Percentiles rank a stretch among this genome's conserved stretches.
Evolutionary conservation across 2,797 vertebrate species (phyloP).

Genomic region (Ctenochaetus hawaiiensis): DNA sequence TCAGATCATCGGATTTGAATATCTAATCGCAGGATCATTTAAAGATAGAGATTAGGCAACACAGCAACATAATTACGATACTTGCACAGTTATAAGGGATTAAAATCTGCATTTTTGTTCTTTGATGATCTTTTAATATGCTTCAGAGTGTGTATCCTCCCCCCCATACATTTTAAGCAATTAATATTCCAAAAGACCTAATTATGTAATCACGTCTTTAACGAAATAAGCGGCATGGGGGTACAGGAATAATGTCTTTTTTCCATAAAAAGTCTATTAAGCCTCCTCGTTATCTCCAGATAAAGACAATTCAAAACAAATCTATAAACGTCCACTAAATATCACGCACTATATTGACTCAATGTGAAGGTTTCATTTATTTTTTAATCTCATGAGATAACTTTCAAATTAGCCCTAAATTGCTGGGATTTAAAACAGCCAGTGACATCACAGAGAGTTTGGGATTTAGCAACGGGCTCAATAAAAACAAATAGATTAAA

Average conservation of each 20-base stretch:
- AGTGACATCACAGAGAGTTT: not conserved
- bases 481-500: not conserved
- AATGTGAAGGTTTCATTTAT: not conserved
- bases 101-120: constrained; percentile 69
- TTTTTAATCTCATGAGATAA: constrained; percentile 13
- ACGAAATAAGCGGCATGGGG: constrained; percentile 46
- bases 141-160: constrained; percentile 47
- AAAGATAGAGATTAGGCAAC: constrained; percentile 77
- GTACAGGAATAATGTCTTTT: constrained; percentile 29
- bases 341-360: not conserved
- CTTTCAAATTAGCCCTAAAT: constrained; percentile 10
- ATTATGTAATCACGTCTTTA: constrained; percentile 75
- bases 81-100: constrained; percentile 72
- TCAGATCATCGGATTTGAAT: constrained; percentile 79
- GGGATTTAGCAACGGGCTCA: not conserved
- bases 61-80: constrained; percentile 75
- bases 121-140: constrained; percentile 77
- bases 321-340: constrained; percentile 22
- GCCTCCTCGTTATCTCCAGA: constrained; percentile 14
- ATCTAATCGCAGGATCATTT: constrained; percentile 78
- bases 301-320: constrained; percentile 36
- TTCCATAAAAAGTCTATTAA: constrained; percentile 15
- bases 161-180: constrained; percentile 55
- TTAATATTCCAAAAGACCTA: constrained; percentile 74
- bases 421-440: not conserved